phyloP scores from a whole-genome alignment of 1,140 invertebrate genomes.

The Pogonomyrmex barbatus region DNA sequence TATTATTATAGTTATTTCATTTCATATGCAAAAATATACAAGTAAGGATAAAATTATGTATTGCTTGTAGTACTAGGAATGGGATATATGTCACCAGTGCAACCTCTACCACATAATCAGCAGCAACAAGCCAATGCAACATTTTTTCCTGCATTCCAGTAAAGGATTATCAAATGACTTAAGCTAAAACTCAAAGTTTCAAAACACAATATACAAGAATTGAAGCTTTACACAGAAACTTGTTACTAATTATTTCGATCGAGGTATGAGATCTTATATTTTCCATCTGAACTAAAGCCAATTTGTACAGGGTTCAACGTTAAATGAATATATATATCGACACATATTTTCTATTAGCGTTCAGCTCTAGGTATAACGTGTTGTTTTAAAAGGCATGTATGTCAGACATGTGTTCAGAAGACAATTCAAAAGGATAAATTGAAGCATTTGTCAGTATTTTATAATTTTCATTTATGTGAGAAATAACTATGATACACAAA shows the following conservation, averaged over 20 bases:
- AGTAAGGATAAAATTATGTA: slow-evolving; percentile 48
- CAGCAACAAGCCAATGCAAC: slow-evolving; percentile 78
- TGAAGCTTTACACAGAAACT: slow-evolving; percentile 25
- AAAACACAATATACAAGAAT: slow-evolving; percentile 52
- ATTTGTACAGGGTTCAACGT: slow-evolving; percentile 58
- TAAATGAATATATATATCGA: slow-evolving; percentile 54
- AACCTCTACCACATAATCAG: slow-evolving; percentile 73
- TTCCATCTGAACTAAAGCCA: slow-evolving; percentile 43
- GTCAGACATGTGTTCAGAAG: slow-evolving; percentile 62
- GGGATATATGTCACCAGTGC: slow-evolving; percentile 77
- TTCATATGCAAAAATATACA: neutral
- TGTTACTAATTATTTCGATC: slow-evolving; percentile 59
- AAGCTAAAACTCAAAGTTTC: slow-evolving; percentile 23
- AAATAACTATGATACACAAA: slow-evolving; percentile 16
- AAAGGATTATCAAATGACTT: slow-evolving; percentile 73
- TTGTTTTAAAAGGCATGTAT: slow-evolving; percentile 57
- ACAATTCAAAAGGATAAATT: slow-evolving; percentile 40
- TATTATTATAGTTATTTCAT: neutral
- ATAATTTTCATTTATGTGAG: slow-evolving; percentile 47
- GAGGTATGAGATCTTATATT: slow-evolving; percentile 65
- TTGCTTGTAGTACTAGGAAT: slow-evolving; percentile 67
- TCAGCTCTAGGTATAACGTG: slow-evolving; percentile 31
- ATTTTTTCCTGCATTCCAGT: slow-evolving; percentile 86
- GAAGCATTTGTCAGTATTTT: slow-evolving; percentile 47
- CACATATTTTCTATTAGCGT: slow-evolving; percentile 35